phyloP scores from a whole-genome alignment of 2,797 vertebrate species.

The Enteromius unitaeniatus region DNA sequence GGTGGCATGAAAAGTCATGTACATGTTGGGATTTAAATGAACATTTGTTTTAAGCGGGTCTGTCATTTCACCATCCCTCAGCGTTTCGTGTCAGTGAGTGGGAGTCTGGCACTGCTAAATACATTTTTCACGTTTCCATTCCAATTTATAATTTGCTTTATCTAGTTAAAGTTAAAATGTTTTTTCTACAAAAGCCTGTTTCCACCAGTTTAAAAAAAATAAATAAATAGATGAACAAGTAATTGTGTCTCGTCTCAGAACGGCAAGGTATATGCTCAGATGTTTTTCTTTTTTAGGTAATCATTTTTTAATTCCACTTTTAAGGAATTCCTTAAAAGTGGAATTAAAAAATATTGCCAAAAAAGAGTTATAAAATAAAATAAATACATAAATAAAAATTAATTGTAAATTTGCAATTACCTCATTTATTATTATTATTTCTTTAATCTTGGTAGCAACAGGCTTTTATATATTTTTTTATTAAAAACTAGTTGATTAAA shows the following conservation, averaged over 20 bases:
- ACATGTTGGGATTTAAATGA: conserved; percentile 30
- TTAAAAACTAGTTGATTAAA: not conserved
- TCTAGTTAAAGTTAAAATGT: not conserved
- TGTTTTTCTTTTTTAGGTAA: not conserved
- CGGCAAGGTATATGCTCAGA: not conserved
- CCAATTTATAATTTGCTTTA: not conserved
- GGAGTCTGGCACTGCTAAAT: conserved; percentile 29
- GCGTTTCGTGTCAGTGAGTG: not conserved
- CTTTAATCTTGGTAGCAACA: not conserved
- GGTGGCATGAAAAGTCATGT: conserved; percentile 39
- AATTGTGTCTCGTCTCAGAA: not conserved
- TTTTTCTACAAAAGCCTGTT: not conserved
- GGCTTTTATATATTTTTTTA: not conserved
- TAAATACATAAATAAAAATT: not conserved
- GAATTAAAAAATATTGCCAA: too few species aligned
- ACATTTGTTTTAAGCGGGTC: conserved; percentile 11
- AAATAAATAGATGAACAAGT: too few species aligned
- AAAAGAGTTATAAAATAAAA: too few species aligned
- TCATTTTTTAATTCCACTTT: too few species aligned
- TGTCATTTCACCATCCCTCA: conserved; percentile 4
- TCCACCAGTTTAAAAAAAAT: not conserved
- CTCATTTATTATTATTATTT: not conserved
- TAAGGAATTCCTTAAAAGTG: too few species aligned
- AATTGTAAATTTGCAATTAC: not conserved
- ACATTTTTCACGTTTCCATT: not conserved